Evolutionary conservation across 2,888 invertebrate species (phyloP).

Genomic region (Eilema caniola): DNA sequence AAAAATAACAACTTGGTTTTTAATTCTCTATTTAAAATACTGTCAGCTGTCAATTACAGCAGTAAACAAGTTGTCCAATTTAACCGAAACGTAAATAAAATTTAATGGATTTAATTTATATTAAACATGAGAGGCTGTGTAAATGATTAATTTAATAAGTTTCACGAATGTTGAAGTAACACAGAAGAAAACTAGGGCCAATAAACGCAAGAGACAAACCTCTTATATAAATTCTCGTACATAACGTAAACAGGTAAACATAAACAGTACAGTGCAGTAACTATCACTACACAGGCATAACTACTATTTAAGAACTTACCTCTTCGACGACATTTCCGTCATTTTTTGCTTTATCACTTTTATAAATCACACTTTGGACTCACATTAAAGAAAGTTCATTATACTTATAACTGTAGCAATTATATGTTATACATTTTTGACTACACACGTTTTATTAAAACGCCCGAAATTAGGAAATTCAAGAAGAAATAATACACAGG

Average conservation of each 20-base stretch:
- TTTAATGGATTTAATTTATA: slow-evolving; percentile 19
- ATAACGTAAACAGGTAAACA: slow-evolving; percentile 34
- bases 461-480: slow-evolving; percentile 42
- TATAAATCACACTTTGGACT: slow-evolving; percentile 55
- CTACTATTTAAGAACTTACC: slow-evolving; percentile 63
- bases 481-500: slow-evolving; percentile 46
- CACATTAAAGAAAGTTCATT: slow-evolving; percentile 66
- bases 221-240: slow-evolving; percentile 34
- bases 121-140: not conserved
- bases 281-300: slow-evolving; percentile 13
- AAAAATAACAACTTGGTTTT: slow-evolving; percentile 28
- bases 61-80: slow-evolving; percentile 37
- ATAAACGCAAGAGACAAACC: slow-evolving; percentile 17
- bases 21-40: slow-evolving; percentile 49
- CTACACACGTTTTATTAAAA: slow-evolving; percentile 34
- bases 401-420: slow-evolving; percentile 47
- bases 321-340: slow-evolving; percentile 84
- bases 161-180: slow-evolving; percentile 23
- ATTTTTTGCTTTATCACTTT: slow-evolving; percentile 69
- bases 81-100: slow-evolving; percentile 11
- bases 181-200: slow-evolving; percentile 18
- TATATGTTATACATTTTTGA: slow-evolving; percentile 47
- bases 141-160: slow-evolving; percentile 9
- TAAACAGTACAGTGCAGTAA: not conserved
- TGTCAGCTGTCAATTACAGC: slow-evolving; percentile 37